These are phyloP conservation scores for Temnopleurus reevesii DNA, from an alignment of 53 echinoderm and acorn worm species.

Conservation along the genomic window DNA sequence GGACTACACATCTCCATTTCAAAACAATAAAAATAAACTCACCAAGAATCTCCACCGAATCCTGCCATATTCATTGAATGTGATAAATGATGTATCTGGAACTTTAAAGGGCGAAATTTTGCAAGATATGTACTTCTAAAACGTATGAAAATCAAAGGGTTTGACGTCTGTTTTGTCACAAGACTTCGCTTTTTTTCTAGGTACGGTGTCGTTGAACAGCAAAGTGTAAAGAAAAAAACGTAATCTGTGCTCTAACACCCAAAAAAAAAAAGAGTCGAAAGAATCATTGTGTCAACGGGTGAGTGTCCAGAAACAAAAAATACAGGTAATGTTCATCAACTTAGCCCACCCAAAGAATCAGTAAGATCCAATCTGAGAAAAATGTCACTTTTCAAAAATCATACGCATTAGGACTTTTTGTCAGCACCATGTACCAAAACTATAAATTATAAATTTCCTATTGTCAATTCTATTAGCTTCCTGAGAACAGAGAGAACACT, in stretches of 20 bases:
- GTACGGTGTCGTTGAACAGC: neutral
- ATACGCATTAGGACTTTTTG: no score
- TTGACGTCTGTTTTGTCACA: neutral
- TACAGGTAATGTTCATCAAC: no score
- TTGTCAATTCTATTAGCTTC: neutral
- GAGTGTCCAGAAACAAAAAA: no score
- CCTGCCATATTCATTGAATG: neutral
- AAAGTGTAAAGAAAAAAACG: neutral
- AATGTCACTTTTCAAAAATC: no score
- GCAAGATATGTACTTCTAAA: neutral
- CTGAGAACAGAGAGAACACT: neutral
- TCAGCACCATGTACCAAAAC: no score
- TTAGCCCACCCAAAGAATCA: no score
- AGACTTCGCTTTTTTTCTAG: neutral
- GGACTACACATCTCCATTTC: neutral
- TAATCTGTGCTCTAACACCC: no score
- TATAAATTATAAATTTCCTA: no score
- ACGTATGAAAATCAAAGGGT: neutral
- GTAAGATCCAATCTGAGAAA: no score
- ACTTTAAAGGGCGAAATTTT: neutral
- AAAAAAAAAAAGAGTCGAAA: no score
- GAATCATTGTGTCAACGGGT: no score
- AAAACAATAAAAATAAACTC: neutral
- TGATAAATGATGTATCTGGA: no score
- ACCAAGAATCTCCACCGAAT: constrained; percentile 5